These are phyloP conservation scores for Tamias sibiricus DNA, from an alignment of 2,113 vertebrate species.

Conservation along the genomic window DNA sequence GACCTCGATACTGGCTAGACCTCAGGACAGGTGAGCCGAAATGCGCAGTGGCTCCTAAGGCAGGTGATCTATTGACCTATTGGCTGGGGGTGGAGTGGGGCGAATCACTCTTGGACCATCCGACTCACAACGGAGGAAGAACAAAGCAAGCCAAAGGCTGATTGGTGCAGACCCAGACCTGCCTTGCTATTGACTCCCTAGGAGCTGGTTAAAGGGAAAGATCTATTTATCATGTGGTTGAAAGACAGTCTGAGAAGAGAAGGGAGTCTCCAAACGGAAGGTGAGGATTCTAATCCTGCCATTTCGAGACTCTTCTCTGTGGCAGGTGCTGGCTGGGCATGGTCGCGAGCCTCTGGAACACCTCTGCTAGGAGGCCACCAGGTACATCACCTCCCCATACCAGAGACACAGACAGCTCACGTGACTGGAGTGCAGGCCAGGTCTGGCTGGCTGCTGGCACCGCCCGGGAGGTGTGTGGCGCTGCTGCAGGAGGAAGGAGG, in stretches of 20 bases:
- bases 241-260: not conserved
- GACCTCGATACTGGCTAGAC: not conserved
- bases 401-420: not conserved
- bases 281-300: not conserved
- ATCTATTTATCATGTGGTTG: not conserved
- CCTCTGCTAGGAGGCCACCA: not conserved
- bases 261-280: not conserved
- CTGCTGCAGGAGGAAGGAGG: not conserved
- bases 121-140: not conserved
- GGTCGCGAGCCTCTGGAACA: not conserved
- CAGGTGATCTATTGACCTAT: too few relatives aligned
- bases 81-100: too few relatives aligned
- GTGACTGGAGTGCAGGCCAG: not conserved
- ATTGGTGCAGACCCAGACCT: not conserved
- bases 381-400: not conserved
- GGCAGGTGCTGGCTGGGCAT: not conserved
- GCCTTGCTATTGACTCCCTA: too few relatives aligned
- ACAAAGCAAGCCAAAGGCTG: not conserved
- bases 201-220: not conserved
- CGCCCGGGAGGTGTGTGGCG: accelerated
- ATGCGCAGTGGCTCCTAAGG: not conserved
- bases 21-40: not conserved
- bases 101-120: not conserved
- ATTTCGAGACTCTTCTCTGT: not conserved
- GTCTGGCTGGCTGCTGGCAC: not conserved